These are phyloP conservation scores for Melieria omissa DNA, from an alignment of 2,888 invertebrate species.

Conservation along the genomic window DNA sequence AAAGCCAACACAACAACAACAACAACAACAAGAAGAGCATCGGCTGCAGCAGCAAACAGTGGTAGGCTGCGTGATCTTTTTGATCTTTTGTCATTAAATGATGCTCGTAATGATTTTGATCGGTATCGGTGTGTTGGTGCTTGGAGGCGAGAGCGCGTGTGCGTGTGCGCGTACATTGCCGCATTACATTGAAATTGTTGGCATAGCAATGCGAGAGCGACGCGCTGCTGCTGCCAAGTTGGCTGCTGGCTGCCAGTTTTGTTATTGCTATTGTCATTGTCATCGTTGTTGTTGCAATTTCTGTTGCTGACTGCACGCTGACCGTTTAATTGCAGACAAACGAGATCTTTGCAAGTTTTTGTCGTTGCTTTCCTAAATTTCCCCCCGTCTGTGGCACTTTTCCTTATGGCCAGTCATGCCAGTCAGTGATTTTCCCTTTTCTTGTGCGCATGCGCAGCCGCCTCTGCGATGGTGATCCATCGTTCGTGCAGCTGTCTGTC, in stretches of 20 bases:
- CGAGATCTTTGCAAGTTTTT: conserved; percentile 15
- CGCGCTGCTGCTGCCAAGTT: not conserved
- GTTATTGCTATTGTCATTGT: conserved; percentile 44
- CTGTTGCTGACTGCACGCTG: conserved; percentile 5
- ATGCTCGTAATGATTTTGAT: conserved; percentile 43
- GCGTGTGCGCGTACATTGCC: conserved; percentile 21
- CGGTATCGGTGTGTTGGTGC: conserved; percentile 6
- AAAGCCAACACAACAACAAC: not conserved
- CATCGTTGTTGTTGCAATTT: conserved; percentile 25
- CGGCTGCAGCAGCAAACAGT: no score
- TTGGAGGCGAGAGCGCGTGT: not conserved
- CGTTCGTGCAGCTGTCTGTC: not conserved
- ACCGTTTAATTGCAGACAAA: conserved; percentile 36
- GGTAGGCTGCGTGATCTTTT: conserved; percentile 51
- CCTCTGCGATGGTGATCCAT: no score
- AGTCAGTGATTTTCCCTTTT: conserved; percentile 9
- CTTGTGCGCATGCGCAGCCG: no score
- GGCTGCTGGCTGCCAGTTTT: not conserved
- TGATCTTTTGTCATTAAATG: conserved; percentile 62
- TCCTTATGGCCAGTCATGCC: no score
- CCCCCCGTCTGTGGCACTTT: no score
- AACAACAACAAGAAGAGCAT: no score
- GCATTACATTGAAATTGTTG: conserved; percentile 13
- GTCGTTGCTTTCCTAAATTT: conserved; percentile 15
- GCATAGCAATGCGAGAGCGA: not conserved